phyloP scores from a whole-genome alignment of 2,113 vertebrate species.

The Ursus arctos region DNA sequence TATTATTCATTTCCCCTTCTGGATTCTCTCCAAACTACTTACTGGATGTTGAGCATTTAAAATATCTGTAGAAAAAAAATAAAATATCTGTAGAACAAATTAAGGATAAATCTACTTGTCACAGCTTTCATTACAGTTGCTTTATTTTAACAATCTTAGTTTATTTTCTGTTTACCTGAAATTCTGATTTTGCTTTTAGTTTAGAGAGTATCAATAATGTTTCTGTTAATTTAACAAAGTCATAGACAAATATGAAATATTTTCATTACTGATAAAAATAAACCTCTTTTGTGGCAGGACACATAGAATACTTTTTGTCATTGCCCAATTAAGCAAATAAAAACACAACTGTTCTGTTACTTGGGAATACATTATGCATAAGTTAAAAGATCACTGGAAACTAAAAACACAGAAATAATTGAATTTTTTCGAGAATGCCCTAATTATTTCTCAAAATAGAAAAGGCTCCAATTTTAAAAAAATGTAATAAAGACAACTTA shows the following conservation, averaged over 20 bases:
- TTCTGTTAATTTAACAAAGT: conserved; percentile 36
- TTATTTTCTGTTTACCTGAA: neutral
- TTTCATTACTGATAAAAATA: conserved; percentile 52
- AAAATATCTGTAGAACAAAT: neutral
- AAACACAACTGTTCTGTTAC: conserved; percentile 62
- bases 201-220: conserved; percentile 15
- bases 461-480: conserved; percentile 52
- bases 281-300: conserved; percentile 70
- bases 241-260: conserved; percentile 14
- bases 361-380: conserved; percentile 39
- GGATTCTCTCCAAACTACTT: conserved; percentile 39
- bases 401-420: conserved; percentile 78
- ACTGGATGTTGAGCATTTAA: neutral
- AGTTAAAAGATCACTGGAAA: conserved; percentile 53
- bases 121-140: neutral
- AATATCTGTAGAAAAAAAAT: neutral
- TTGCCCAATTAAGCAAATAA: conserved; percentile 69
- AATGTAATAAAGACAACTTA: conserved; percentile 71
- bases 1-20: neutral
- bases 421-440: conserved; percentile 78
- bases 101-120: neutral
- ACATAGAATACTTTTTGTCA: neutral
- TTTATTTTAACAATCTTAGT: neutral
- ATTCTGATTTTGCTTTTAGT: conserved; percentile 46
- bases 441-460: conserved; percentile 71